Evolutionary conservation across 2,888 invertebrate species (phyloP), one percentile per base, ranked within the genome.

Genomic region (Aphidius colemani): DNA sequence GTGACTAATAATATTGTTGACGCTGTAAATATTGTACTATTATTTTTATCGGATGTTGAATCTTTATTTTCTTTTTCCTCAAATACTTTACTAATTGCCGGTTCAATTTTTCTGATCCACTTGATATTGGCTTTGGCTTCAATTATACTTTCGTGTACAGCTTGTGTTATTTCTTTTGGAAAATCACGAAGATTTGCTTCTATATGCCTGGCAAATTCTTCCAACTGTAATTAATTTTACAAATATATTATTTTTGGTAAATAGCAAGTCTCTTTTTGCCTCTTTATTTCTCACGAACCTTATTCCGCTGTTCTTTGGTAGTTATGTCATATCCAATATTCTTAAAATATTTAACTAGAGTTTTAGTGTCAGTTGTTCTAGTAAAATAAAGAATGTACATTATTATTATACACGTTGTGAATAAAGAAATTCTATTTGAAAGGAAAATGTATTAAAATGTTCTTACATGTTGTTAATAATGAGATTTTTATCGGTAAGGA

Each of bases 401-500:
- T 30, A 53, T 39, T 11, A 4, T 9, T 11, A 39, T 18, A 45
- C 13, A 8, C 1, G 44, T 53, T 53, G n/a, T 10, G 18, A 3
- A 9, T 6, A 41, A 59, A 50, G 18, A n/a, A n/a, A n/a, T n/a
- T n/a, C 5, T 43, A 6, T 18, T n/a, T 18, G 2, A 18, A 56
- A 10, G n/a, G n/a, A 13, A 13, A 7, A 30, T n/a, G 3, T 44
- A 11, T 18, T 18, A 2, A 1, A 9, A 11, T 45, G 48, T 10
- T 58, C 71, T 66, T 45, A 69, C 69, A 40, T 8, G 1, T 55
- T 51, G 11, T 50, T 13, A 48, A 67, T 65, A 8, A 18, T 39
- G 9, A 45, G 9, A 41, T 59, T 57, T 13, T 74, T 69, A 3
- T 61, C 60, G 3, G 63, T 65, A 43, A 74, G n/a, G 11, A 70